Evolutionary conservation across 53 echinoderm and acorn worm species (phyloP).

Genomic region (Mesocentrotus franciscanus): DNA sequence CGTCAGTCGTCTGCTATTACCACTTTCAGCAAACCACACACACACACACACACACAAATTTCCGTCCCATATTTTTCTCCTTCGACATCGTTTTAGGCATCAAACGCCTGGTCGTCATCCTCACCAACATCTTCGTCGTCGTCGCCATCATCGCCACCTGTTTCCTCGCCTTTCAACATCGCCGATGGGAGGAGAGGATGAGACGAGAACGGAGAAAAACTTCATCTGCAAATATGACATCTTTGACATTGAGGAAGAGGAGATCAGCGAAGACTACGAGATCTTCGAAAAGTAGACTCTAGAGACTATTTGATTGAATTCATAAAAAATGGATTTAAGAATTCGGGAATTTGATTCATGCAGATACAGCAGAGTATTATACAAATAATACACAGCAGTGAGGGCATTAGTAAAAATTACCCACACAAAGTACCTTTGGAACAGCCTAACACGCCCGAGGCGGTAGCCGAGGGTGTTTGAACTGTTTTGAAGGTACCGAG

Average conservation of each 20-base stretch:
- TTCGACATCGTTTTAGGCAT: not conserved
- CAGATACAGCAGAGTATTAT: no score
- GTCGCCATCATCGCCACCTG: not conserved
- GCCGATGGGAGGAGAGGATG: not conserved
- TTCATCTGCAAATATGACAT: not conserved
- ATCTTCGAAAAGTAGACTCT: not conserved
- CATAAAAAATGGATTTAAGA: not conserved
- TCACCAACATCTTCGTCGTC: constrained; percentile 40
- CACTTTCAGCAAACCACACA: no score
- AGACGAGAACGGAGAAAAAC: not conserved
- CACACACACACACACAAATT: no score
- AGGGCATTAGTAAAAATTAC: no score
- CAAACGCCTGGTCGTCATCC: constrained; percentile 43
- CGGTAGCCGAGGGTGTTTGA: no score
- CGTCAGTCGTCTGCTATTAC: no score
- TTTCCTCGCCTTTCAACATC: constrained; percentile 38
- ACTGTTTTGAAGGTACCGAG: no score
- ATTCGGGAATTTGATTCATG: no score
- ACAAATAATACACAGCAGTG: no score
- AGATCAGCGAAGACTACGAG: not conserved
- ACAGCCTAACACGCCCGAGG: no score
- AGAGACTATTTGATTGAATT: not conserved
- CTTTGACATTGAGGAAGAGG: constrained; percentile 7
- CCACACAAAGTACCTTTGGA: no score
- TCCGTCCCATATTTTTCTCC: not conserved